phyloP scores from a whole-genome alignment of 2,113 vertebrate species.

The Oophaga pumilio region DNA sequence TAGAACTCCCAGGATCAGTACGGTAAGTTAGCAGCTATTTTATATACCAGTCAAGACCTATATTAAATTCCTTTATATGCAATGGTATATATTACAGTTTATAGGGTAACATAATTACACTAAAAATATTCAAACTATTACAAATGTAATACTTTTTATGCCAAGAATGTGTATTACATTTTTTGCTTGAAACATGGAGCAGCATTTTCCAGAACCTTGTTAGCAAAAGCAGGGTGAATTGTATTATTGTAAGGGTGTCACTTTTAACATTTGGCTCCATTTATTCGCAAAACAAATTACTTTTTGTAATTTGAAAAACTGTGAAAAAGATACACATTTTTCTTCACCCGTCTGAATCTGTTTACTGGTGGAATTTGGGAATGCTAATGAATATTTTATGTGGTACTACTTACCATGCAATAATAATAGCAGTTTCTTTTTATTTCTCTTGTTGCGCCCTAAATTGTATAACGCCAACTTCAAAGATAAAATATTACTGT shows the following conservation, averaged over 20 bases:
- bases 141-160: neutral
- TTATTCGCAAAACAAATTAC: neutral
- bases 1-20: too few species aligned
- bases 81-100: too few species aligned
- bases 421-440: neutral
- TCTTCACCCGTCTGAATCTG: neutral
- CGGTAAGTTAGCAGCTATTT: too few species aligned
- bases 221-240: neutral
- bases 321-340: neutral
- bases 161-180: neutral
- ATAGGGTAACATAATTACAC: too few species aligned
- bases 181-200: neutral
- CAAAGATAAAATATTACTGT: neutral
- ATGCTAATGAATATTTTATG: neutral
- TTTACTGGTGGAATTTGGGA: neutral
- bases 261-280: neutral
- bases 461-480: neutral
- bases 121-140: too few species aligned
- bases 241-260: neutral
- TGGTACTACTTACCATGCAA: neutral
- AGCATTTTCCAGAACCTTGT: neutral
- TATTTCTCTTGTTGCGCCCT: neutral
- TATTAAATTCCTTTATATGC: too few species aligned
- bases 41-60: too few species aligned
- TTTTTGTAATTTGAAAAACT: neutral